These are phyloP conservation scores for Heteromormyrus szaboi DNA, from an alignment of 2,797 vertebrate species.

Conservation along the genomic window DNA sequence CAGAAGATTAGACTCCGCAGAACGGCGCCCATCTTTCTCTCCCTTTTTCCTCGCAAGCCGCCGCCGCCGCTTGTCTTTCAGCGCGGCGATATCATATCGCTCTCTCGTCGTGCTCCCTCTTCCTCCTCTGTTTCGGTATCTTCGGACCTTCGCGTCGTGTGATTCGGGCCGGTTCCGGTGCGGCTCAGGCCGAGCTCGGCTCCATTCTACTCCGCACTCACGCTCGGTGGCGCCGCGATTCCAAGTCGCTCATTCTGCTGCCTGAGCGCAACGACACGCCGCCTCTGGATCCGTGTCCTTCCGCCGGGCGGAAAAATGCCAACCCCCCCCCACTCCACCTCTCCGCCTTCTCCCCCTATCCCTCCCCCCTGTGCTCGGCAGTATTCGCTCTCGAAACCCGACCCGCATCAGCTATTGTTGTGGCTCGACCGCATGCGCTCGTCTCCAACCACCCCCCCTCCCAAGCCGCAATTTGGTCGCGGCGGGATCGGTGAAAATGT, in stretches of 20 bases:
- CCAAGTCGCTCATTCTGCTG: constrained; percentile 60
- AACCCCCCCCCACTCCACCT: constrained; percentile 24
- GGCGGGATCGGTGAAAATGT: background rate
- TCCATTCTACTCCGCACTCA: constrained; percentile 44
- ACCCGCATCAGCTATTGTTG: constrained; percentile 53
- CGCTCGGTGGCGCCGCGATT: constrained; percentile 36
- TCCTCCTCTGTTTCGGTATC: constrained; percentile 19
- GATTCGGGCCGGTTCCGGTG: constrained; percentile 9
- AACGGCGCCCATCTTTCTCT: constrained; percentile 78
- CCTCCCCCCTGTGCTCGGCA: constrained; percentile 12
- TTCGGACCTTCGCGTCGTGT: background rate
- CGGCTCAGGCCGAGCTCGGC: constrained; percentile 27
- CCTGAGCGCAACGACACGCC: constrained; percentile 42
- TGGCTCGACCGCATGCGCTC: constrained; percentile 32
- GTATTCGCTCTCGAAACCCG: constrained; percentile 17
- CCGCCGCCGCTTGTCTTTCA: constrained; percentile 50
- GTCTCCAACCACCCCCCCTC: constrained; percentile 1
- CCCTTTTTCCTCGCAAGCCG: constrained; percentile 28
- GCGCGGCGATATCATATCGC: constrained; percentile 51
- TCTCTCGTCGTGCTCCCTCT: background rate
- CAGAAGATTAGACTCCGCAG: constrained; percentile 79
- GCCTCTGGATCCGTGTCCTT: constrained; percentile 56
- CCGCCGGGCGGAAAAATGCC: constrained; percentile 57
- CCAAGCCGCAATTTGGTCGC: background rate
- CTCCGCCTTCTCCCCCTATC: constrained; percentile 18